Base-by-base conservation (phyloP, 92 coral and sea anemone species). In the Plumapathes pennacea region DNA sequence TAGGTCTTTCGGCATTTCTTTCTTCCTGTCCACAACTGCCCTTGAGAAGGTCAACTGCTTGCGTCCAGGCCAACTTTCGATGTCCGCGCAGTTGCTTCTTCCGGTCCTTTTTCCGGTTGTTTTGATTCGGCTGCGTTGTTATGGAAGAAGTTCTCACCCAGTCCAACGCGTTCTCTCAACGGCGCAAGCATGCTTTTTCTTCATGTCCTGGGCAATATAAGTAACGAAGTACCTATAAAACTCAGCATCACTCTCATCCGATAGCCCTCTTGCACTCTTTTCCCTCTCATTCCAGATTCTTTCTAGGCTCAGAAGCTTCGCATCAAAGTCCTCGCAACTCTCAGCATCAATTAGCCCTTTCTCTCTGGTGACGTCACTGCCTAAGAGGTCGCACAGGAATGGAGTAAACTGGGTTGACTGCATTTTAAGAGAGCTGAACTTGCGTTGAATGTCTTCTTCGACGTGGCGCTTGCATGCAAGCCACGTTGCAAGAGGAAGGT, bases 391-490 rank as follows among this genome's bases (percentile, higher is more conserved):
- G 18, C 9, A 18, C 9, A 76, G 64, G 28, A 77, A 77, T 1
- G 52, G 34, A 29, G 28, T 29, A 8, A 20, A 11, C 12, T 68
- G 14, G 38, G 19, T 26, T 25, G 62, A 8, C 2, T 38, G 30
- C 21, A 68, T 77, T 27, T 65, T 58, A 4, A 73, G 47, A n/a
- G 49, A 30, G 42, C 41, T 38, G 20, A 77, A 37, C 59, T 68
- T 77, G 21, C 69, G 18, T 39, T 26, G 38, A 28, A 54, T 39
- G 50, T 77, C 71, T 1, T 69, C 77, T 51, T 60, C 77, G 2
- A 77, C 66, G 27, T 77, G 84, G 0, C 59, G 17, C 37, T 68
- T 77, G 46, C 84, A 50, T n/a, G 77, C 64, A 29, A 77, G 71
- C 71, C 69, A 77, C 15, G 64, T 68, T 50, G 84, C 71, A 19